Evolutionary conservation across 2,888 invertebrate species (phyloP).

Genomic region (Machimus rusticus): DNA sequence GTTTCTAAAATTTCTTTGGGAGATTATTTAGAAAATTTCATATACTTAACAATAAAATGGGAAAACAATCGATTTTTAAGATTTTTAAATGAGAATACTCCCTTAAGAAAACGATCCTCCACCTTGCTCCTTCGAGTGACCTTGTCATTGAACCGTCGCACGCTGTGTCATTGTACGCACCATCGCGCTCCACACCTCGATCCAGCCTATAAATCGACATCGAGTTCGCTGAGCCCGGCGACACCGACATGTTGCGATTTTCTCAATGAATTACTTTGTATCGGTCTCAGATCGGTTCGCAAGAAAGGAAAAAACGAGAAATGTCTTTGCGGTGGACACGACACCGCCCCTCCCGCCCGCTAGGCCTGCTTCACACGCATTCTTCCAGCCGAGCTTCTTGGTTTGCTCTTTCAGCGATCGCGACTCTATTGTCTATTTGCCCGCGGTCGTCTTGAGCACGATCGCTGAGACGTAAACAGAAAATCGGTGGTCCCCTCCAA

Average conservation of each 20-base stretch:
- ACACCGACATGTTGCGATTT: background rate
- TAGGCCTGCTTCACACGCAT: background rate
- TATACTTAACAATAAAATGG: too few species aligned
- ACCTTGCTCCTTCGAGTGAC: background rate
- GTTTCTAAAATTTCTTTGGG: too few species aligned
- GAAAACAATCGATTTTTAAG: too few species aligned
- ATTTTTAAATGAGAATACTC: too few species aligned
- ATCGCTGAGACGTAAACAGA: background rate
- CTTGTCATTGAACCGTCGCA: constrained; percentile 25
- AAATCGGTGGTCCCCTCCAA: background rate
- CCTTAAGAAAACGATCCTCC: background rate
- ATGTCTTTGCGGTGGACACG: background rate
- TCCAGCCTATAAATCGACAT: background rate
- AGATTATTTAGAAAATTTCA: too few species aligned
- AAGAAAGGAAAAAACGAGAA: background rate
- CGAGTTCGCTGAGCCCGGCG: background rate
- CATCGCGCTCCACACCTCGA: background rate
- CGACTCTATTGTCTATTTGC: background rate
- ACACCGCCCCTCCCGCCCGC: too few species aligned
- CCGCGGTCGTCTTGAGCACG: background rate
- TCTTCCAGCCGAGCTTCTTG: background rate
- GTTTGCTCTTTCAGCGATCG: background rate
- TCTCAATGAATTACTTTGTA: constrained; percentile 23
- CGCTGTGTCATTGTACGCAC: background rate
- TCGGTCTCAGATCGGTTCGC: background rate